Conservation (phyloP, 2,797 vertebrate genomes). For the Cyclopterus lumpus region DNA sequence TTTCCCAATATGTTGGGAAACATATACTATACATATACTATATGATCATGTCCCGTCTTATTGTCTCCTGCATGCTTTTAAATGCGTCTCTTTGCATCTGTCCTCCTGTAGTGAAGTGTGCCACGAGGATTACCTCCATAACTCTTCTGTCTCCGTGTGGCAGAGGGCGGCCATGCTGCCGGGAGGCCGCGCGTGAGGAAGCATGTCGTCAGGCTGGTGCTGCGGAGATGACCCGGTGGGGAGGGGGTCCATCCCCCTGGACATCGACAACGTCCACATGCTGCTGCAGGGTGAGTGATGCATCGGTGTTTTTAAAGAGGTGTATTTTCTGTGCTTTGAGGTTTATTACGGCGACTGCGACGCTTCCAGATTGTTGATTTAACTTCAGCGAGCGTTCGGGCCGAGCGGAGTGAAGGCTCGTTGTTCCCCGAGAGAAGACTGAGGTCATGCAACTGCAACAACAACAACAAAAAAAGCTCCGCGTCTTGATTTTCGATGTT, state of each 20-base stretch:
- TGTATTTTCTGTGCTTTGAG: neutral
- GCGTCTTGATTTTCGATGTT: slow-evolving; percentile 31
- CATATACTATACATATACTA: neutral
- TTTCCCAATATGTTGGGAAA: neutral
- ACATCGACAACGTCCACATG: slow-evolving; percentile 90
- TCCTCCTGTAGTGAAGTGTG: neutral
- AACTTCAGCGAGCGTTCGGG: neutral
- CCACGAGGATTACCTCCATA: too few relatives aligned
- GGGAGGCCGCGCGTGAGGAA: slow-evolving; percentile 50
- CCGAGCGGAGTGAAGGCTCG: neutral
- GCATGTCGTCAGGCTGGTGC: slow-evolving; percentile 83
- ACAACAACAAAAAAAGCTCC: slow-evolving; percentile 5
- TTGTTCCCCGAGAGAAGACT: slow-evolving; percentile 16
- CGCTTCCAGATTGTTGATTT: neutral
- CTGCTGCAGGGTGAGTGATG: slow-evolving; percentile 87
- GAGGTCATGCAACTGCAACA: slow-evolving; percentile 34
- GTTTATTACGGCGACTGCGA: neutral
- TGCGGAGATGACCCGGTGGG: slow-evolving; percentile 64
- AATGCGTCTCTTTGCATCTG: neutral
- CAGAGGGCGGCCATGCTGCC: slow-evolving; percentile 66
- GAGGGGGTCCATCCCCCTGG: slow-evolving; percentile 83
- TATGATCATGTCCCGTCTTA: too few relatives aligned
- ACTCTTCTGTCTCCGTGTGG: neutral
- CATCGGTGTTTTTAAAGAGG: neutral
- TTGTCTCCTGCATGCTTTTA: too few relatives aligned